A percentile compares a stretch with the other conserved stretches of the same genome.
Evolutionary conservation across 2,888 invertebrate species (phyloP).

Genomic region (Drosophila tanythrix): DNA sequence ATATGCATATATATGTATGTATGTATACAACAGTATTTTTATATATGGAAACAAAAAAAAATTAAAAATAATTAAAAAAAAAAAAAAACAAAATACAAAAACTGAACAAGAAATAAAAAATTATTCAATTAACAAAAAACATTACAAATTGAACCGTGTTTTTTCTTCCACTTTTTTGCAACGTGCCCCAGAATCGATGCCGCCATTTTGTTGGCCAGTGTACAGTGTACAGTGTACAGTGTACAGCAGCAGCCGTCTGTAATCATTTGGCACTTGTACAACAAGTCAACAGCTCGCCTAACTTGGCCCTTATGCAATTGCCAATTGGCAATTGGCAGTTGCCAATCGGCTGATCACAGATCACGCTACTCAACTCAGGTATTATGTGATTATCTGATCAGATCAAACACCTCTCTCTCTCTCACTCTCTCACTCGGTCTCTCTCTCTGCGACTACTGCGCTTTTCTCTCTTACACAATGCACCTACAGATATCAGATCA

Average conservation of each 20-base stretch:
- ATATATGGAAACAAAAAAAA: constrained; percentile 52
- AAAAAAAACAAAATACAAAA: constrained; percentile 36
- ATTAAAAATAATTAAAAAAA: constrained; percentile 28
- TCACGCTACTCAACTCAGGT: constrained; percentile 55
- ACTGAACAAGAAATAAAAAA: constrained; percentile 59
- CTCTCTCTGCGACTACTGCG: not conserved
- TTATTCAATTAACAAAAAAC: constrained; percentile 69
- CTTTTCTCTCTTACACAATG: not conserved
- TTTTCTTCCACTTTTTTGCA: not conserved
- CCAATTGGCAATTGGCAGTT: constrained; percentile 47
- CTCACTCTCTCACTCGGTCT: not conserved
- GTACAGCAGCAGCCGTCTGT: constrained; percentile 12
- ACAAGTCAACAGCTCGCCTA: constrained; percentile 26
- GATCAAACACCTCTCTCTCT: constrained; percentile 1
- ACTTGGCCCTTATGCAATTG: constrained; percentile 55
- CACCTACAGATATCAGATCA: not conserved
- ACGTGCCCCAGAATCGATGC: not conserved
- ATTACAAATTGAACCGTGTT: constrained; percentile 39
- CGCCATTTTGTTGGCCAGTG: constrained; percentile 30
- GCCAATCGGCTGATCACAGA: constrained; percentile 55
- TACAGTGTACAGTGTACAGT: constrained; percentile 10
- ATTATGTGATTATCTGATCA: constrained; percentile 60
- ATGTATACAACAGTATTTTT: constrained; percentile 70
- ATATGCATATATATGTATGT: constrained; percentile 36
- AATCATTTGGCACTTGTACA: constrained; percentile 46